phyloP scores from a whole-genome alignment of 2,888 invertebrate species.

The Alsophila aescularia region DNA sequence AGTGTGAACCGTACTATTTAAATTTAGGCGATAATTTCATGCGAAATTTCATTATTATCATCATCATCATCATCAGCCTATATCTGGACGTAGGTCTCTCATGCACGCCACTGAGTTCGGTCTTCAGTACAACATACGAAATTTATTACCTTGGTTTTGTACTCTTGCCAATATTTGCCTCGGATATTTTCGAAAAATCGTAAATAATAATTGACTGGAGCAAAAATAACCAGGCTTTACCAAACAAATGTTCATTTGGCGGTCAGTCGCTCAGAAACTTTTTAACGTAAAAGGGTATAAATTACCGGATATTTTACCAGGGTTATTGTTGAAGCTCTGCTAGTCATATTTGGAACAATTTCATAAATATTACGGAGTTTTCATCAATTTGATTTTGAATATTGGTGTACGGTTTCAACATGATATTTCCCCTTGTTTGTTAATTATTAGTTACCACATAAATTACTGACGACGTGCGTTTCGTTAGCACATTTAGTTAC shows the following conservation, averaged over 20 bases:
- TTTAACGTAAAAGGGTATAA: slow-evolving; percentile 9
- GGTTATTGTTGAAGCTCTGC: slow-evolving; percentile 12
- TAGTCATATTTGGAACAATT: slow-evolving; percentile 15
- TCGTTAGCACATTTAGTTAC: slow-evolving; percentile 44
- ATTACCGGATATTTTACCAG: slow-evolving; percentile 17
- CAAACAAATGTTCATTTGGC: slow-evolving; percentile 10
- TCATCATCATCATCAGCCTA: too few relatives aligned
- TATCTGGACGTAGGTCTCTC: too few relatives aligned
- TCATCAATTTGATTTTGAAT: slow-evolving; percentile 1
- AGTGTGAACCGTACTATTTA: slow-evolving; percentile 11
- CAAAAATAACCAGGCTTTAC: slow-evolving; percentile 12
- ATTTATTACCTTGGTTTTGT: slow-evolving; percentile 9
- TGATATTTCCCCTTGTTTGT: slow-evolving; percentile 34
- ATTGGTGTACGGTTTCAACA: slow-evolving; percentile 47
- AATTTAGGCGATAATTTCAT: background rate
- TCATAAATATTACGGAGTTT: background rate
- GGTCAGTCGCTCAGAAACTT: slow-evolving; percentile 6
- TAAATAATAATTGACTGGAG: slow-evolving; percentile 18
- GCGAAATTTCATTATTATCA: too few relatives aligned
- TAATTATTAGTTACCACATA: slow-evolving; percentile 8
- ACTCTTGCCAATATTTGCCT: slow-evolving; percentile 17
- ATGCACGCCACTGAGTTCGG: too few relatives aligned
- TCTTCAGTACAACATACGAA: background rate
- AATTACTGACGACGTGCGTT: slow-evolving; percentile 32
- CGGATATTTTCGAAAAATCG: slow-evolving; percentile 7